phyloP scores from a whole-genome alignment of 2,797 vertebrate genomes.

The Phoeniculus purpureus region DNA sequence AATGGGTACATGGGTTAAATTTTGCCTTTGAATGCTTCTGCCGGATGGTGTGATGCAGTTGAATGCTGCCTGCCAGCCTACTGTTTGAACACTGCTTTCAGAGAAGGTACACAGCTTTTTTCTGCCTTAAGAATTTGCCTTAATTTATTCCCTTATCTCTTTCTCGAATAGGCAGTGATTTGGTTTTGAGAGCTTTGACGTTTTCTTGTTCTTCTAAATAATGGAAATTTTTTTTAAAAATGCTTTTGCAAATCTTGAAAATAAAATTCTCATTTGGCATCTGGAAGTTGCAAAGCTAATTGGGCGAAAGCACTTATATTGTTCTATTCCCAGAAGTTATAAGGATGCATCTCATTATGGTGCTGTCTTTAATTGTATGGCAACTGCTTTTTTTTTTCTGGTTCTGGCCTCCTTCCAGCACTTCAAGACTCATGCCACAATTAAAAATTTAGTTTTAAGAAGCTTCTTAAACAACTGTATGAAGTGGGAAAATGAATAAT shows the following conservation, averaged over 20 bases:
- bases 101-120: not conserved
- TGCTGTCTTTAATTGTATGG: conserved; percentile 32
- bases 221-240: conserved; percentile 37
- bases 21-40: not conserved
- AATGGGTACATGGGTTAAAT: not conserved
- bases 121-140: not conserved
- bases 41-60: not conserved
- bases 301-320: conserved; percentile 25
- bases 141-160: conserved; percentile 30
- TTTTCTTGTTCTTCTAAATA: conserved; percentile 42
- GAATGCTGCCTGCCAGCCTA: not conserved
- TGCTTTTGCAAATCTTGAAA: conserved; percentile 22
- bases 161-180: not conserved
- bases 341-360: not conserved
- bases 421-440: conserved; percentile 3
- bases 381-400: not conserved
- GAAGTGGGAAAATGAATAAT: not conserved
- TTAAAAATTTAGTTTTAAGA: not conserved
- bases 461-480: not conserved
- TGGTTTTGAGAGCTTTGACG: not conserved
- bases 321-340: conserved; percentile 47
- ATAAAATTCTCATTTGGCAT: conserved; percentile 39
- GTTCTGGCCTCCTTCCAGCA: conserved; percentile 22
- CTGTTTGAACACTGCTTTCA: not conserved
- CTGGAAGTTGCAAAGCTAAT: conserved; percentile 56